Evolutionary conservation across 2,888 invertebrate genomes (phyloP).

Genomic region (Nineta flava): DNA sequence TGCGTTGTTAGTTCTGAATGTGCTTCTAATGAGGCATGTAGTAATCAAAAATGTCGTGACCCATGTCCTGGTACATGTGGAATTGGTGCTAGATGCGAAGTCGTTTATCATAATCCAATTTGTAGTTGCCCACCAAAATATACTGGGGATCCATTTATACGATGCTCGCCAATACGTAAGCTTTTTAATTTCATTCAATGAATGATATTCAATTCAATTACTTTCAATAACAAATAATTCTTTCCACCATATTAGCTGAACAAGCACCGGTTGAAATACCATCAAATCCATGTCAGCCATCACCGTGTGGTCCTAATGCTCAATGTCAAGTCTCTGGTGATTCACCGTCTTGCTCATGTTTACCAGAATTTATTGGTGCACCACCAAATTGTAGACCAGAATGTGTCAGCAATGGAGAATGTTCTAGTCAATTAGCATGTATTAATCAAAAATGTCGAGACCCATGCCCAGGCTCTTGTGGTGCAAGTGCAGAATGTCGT

Average conservation of each 20-base stretch:
- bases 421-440: slow-evolving; percentile 29
- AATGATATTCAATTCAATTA: slow-evolving; percentile 22
- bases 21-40: slow-evolving; percentile 29
- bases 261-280: slow-evolving; percentile 26
- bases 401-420: slow-evolving; percentile 28
- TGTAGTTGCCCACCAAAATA: slow-evolving; percentile 45
- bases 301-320: slow-evolving; percentile 49
- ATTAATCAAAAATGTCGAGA: slow-evolving; percentile 33
- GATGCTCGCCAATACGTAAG: slow-evolving; percentile 24
- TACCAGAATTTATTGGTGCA: slow-evolving; percentile 40
- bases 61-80: slow-evolving; percentile 37
- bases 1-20: slow-evolving; percentile 34
- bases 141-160: slow-evolving; percentile 48
- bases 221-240: no score
- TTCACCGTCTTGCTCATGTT: slow-evolving; percentile 40
- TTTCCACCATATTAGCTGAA: slow-evolving; percentile 19
- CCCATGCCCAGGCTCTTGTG: slow-evolving; percentile 34
- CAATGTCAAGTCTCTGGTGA: slow-evolving; percentile 41
- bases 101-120: slow-evolving; percentile 43
- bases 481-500: slow-evolving; percentile 31
- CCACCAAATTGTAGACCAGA: slow-evolving; percentile 37
- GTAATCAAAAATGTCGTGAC: slow-evolving; percentile 35
- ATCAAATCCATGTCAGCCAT: slow-evolving; percentile 38
- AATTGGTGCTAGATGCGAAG: slow-evolving; percentile 44
- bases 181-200: slow-evolving; percentile 25